Percentiles rank a stretch among this genome's conserved stretches.
These are phyloP conservation scores for Caenorhabditis tropicalis DNA, from an alignment of 1,140 invertebrate genomes.

Conservation along the genomic window DNA sequence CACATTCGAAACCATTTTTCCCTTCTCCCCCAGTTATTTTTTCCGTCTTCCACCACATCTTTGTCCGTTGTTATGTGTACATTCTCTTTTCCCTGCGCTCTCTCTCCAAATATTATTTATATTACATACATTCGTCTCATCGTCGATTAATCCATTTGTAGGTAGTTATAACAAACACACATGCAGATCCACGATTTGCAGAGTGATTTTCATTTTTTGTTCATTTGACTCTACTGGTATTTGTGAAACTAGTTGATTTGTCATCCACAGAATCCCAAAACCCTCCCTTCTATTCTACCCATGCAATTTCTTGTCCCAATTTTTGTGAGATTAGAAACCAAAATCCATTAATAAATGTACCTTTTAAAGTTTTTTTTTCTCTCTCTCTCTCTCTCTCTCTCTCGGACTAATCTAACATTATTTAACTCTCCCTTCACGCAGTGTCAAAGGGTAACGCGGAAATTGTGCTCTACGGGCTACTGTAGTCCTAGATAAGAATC, in stretches of 20 bases:
- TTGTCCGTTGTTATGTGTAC: not conserved
- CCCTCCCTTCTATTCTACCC: not conserved
- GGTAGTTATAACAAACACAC: too few relatives aligned
- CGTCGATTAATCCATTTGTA: too few relatives aligned
- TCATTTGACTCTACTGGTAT: conserved; percentile 33
- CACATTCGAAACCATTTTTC: not conserved
- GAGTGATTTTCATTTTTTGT: not conserved
- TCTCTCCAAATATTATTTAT: too few relatives aligned
- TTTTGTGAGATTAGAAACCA: not conserved
- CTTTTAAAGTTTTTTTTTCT: too few relatives aligned
- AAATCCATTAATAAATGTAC: conserved; percentile 19
- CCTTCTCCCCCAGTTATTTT: not conserved
- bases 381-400: too few relatives aligned
- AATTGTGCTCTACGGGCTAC: too few relatives aligned
- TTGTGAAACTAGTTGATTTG: conserved; percentile 37
- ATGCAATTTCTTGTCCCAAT: not conserved
- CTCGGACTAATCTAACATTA: too few relatives aligned
- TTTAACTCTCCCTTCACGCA: too few relatives aligned
- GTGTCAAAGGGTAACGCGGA: too few relatives aligned
- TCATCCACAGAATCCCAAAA: not conserved
- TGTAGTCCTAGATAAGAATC: too few relatives aligned
- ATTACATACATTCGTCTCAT: too few relatives aligned
- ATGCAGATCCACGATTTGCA: not conserved
- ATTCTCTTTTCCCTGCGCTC: not conserved
- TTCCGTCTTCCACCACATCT: not conserved